A percentile compares a stretch with the other conserved stretches of the same genome.
These are phyloP conservation scores for Zosterops lateralis DNA, from an alignment of 2,113 vertebrate genomes.

Conservation along the genomic window DNA sequence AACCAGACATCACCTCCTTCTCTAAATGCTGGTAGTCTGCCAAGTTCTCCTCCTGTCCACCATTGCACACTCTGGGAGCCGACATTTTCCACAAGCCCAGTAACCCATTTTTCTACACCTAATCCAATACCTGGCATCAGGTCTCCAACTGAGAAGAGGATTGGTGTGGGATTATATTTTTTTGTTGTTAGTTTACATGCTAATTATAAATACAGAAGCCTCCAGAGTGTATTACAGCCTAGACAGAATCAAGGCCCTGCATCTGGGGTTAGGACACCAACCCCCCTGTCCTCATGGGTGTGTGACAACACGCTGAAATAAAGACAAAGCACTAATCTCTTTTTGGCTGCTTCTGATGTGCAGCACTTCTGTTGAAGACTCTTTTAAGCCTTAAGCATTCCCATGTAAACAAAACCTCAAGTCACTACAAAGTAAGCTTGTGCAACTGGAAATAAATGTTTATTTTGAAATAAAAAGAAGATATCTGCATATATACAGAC, in stretches of 20 bases:
- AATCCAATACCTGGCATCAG: neutral
- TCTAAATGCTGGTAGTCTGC: neutral
- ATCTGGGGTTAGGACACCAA: neutral
- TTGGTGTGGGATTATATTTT: neutral
- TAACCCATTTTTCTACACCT: neutral
- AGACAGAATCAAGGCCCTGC: neutral
- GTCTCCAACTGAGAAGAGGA: neutral
- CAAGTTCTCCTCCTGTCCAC: neutral
- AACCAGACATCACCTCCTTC: neutral
- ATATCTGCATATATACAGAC: neutral
- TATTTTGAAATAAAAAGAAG: conserved; percentile 20
- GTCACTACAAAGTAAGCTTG: neutral
- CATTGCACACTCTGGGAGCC: fast-evolving
- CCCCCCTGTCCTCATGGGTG: neutral
- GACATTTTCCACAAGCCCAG: neutral
- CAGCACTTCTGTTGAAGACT: neutral
- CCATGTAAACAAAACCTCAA: conserved; percentile 12
- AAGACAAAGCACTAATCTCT: neutral
- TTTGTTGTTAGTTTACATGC: neutral
- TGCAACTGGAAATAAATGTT: conserved; percentile 22
- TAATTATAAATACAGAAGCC: neutral
- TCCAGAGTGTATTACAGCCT: neutral
- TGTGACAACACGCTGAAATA: neutral
- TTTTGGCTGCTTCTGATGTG: neutral
- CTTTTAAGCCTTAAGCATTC: neutral